Percentiles rank a stretch among this genome's conserved stretches.
Evolutionary conservation across 2,888 invertebrate species (phyloP).

Genomic region (Dromius quadrimaculatus): DNA sequence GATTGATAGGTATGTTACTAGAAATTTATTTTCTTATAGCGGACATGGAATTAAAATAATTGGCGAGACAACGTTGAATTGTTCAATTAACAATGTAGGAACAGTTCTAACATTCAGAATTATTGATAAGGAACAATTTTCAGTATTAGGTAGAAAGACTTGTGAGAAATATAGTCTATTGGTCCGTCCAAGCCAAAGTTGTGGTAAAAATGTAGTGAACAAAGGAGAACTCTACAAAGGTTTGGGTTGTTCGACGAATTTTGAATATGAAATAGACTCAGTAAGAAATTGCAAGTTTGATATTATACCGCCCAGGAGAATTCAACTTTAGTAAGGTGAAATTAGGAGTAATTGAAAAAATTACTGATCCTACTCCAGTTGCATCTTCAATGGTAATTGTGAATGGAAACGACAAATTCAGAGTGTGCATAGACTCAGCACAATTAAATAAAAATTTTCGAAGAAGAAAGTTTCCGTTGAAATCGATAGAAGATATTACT

Average conservation of each 20-base stretch:
- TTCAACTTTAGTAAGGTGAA: background rate
- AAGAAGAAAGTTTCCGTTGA: slow-evolving; percentile 31
- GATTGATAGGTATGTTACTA: too few species aligned
- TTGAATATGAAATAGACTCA: background rate
- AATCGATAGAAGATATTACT: slow-evolving; percentile 39
- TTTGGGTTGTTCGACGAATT: background rate
- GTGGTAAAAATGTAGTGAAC: background rate
- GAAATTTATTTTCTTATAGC: too few species aligned
- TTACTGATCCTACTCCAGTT: slow-evolving; percentile 7
- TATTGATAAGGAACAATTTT: background rate
- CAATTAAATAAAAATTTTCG: slow-evolving; percentile 40
- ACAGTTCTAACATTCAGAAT: background rate
- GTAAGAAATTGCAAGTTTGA: background rate
- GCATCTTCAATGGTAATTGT: slow-evolving; percentile 23
- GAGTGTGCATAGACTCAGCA: slow-evolving; percentile 38
- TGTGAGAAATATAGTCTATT: background rate
- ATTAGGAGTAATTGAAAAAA: background rate
- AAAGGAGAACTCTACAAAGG: background rate
- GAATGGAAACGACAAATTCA: slow-evolving; percentile 17
- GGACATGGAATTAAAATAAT: background rate
- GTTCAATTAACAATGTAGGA: background rate
- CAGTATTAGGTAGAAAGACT: background rate
- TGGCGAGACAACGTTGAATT: background rate
- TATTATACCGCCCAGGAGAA: background rate
- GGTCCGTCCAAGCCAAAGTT: too few species aligned